These are phyloP conservation scores for Drosophila sechellia DNA, from an alignment of 1,140 invertebrate genomes.

Conservation along the genomic window DNA sequence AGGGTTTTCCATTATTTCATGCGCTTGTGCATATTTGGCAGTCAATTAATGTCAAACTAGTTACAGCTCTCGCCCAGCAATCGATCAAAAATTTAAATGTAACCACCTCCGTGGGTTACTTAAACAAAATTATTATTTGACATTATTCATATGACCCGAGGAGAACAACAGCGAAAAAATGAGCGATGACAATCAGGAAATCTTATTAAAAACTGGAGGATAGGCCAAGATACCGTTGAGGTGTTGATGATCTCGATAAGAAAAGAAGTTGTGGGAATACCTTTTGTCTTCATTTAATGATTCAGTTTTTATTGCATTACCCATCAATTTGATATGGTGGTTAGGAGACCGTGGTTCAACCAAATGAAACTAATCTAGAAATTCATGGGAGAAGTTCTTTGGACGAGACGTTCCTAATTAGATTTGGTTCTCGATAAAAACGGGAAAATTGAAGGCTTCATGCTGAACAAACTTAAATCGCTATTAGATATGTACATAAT, in stretches of 20 bases:
- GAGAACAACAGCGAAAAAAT: conserved; percentile 62
- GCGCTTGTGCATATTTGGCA: conserved; percentile 80
- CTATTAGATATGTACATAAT: background rate
- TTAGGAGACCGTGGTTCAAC: conserved; percentile 7
- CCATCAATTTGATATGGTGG: conserved; percentile 66
- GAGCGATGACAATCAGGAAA: conserved; percentile 60
- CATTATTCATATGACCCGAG: conserved; percentile 55
- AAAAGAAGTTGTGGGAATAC: conserved; percentile 54
- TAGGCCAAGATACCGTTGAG: conserved; percentile 24
- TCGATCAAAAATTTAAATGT: conserved; percentile 78
- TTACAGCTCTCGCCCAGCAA: conserved; percentile 51
- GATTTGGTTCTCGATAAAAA: conserved; percentile 29
- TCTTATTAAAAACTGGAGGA: conserved; percentile 17
- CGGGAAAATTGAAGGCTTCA: conserved; percentile 12
- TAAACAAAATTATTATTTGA: conserved; percentile 62
- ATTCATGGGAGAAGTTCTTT: conserved; percentile 44
- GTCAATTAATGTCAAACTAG: conserved; percentile 83
- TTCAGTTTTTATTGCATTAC: conserved; percentile 39
- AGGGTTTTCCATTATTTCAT: conserved; percentile 81
- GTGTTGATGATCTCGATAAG: conserved; percentile 57
- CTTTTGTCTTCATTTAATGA: conserved; percentile 57
- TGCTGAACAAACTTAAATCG: conserved; percentile 3
- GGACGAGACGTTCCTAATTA: conserved; percentile 21
- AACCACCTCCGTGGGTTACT: conserved; percentile 19
- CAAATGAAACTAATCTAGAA: conserved; percentile 59